phyloP scores from a whole-genome alignment of 53 echinoderm and acorn worm species.

The Pentamera pediparva region DNA sequence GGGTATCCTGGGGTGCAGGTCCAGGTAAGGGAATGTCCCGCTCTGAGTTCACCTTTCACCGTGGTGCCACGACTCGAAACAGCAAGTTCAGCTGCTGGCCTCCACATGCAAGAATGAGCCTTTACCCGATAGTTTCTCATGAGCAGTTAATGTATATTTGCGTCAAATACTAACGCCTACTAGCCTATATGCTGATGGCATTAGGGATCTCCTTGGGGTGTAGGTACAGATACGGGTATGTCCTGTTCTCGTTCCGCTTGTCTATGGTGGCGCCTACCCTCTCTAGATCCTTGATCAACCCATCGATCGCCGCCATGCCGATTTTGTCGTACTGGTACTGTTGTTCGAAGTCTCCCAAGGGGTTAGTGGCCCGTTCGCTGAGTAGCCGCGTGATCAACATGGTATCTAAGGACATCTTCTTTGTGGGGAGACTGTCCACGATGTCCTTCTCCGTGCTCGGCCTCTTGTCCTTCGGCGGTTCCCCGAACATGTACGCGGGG shows the following conservation, averaged over 20 bases:
- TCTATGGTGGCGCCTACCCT: slow-evolving; percentile 45
- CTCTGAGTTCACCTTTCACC: too few species aligned
- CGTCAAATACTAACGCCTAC: background rate
- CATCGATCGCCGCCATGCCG: slow-evolving; percentile 42
- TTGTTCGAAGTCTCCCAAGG: slow-evolving; percentile 64
- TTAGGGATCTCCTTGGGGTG: slow-evolving; percentile 65
- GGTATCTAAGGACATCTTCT: slow-evolving; percentile 53
- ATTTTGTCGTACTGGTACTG: slow-evolving; percentile 58
- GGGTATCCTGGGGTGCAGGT: too few species aligned
- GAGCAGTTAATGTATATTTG: too few species aligned
- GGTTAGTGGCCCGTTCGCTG: slow-evolving; percentile 67
- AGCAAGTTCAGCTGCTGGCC: too few species aligned
- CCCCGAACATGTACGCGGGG: slow-evolving; percentile 52
- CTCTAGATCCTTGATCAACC: slow-evolving; percentile 44
- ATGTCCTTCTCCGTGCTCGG: slow-evolving; percentile 54
- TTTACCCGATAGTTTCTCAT: too few species aligned
- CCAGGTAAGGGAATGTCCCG: too few species aligned
- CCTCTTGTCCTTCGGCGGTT: slow-evolving; percentile 59
- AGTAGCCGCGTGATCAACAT: slow-evolving; percentile 57
- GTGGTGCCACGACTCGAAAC: too few species aligned
- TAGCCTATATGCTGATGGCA: slow-evolving; percentile 56
- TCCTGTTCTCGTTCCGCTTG: slow-evolving; percentile 25
- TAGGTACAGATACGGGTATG: slow-evolving; percentile 35
- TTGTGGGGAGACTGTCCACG: slow-evolving; percentile 41
- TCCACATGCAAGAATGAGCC: too few species aligned